These are phyloP conservation scores for Magallana nippona DNA, from an alignment of 2,888 invertebrate species.

Conservation along the genomic window DNA sequence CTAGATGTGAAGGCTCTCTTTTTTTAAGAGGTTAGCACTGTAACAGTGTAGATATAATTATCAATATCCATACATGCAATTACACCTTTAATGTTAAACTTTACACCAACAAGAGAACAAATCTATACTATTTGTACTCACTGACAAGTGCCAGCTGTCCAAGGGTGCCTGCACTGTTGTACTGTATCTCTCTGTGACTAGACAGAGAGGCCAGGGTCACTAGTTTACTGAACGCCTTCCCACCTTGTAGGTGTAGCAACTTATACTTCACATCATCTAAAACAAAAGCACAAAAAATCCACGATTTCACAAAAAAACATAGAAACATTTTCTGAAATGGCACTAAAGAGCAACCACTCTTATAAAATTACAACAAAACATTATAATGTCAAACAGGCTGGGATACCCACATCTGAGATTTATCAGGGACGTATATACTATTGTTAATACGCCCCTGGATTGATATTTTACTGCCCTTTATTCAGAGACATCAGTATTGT, in stretches of 20 bases:
- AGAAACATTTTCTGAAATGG: neutral
- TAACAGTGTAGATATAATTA: too few species aligned
- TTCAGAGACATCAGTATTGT: neutral
- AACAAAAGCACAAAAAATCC: constrained; percentile 31
- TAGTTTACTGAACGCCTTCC: constrained; percentile 65
- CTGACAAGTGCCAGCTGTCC: constrained; percentile 70
- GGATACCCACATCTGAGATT: too few species aligned
- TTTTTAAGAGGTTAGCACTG: too few species aligned
- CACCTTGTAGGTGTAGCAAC: constrained; percentile 61
- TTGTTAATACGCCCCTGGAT: too few species aligned
- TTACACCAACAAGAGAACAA: too few species aligned
- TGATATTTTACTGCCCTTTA: too few species aligned
- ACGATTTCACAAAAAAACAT: neutral
- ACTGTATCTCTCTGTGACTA: constrained; percentile 67
- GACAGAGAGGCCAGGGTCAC: constrained; percentile 68
- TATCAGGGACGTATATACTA: too few species aligned
- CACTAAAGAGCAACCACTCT: neutral
- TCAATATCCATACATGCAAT: too few species aligned
- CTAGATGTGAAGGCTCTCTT: too few species aligned
- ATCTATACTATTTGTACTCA: constrained; percentile 48
- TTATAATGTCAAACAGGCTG: neutral
- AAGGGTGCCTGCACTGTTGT: constrained; percentile 75
- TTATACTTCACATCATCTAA: constrained; percentile 68
- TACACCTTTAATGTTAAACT: too few species aligned
- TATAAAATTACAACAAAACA: neutral